A percentile compares a stretch with the other conserved stretches of the same genome.
Evolutionary conservation across 1,140 invertebrate genomes (phyloP).

Genomic region (Heliconius nattereri): DNA sequence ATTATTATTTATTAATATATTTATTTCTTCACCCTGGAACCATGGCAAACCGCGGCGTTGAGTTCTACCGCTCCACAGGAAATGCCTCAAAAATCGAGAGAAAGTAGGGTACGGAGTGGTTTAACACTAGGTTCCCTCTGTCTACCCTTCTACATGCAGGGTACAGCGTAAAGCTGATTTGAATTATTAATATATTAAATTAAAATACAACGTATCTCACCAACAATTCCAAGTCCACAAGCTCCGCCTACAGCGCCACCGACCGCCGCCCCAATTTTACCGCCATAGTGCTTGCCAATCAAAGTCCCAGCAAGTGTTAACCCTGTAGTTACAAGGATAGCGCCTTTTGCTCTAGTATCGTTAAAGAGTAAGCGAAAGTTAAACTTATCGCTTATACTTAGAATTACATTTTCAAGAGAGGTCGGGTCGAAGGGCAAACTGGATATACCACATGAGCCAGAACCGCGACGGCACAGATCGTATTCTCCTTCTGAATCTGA

Average conservation of each 20-base stretch:
- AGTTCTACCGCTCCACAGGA: too few relatives aligned
- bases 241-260: conserved; percentile 67
- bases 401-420: conserved; percentile 62
- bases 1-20: too few relatives aligned
- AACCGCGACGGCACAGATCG: conserved; percentile 43
- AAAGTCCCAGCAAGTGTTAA: conserved; percentile 63
- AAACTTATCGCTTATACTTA: conserved; percentile 63
- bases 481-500: conserved; percentile 42
- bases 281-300: conserved; percentile 66
- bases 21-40: too few relatives aligned
- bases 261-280: conserved; percentile 63
- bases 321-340: conserved; percentile 62
- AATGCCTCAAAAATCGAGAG: too few relatives aligned
- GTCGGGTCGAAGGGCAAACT: conserved; percentile 57
- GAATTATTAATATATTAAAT: not conserved
- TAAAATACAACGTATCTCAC: not conserved
- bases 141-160: too few relatives aligned
- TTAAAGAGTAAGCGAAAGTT: conserved; percentile 63
- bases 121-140: too few relatives aligned
- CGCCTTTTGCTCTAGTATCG: conserved; percentile 49
- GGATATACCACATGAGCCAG: conserved; percentile 36
- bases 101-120: too few relatives aligned
- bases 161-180: not conserved
- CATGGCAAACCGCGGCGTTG: too few relatives aligned
- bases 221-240: conserved; percentile 59